These are phyloP conservation scores for Operophtera brumata DNA, from an alignment of 2,888 invertebrate genomes.

Conservation along the genomic window DNA sequence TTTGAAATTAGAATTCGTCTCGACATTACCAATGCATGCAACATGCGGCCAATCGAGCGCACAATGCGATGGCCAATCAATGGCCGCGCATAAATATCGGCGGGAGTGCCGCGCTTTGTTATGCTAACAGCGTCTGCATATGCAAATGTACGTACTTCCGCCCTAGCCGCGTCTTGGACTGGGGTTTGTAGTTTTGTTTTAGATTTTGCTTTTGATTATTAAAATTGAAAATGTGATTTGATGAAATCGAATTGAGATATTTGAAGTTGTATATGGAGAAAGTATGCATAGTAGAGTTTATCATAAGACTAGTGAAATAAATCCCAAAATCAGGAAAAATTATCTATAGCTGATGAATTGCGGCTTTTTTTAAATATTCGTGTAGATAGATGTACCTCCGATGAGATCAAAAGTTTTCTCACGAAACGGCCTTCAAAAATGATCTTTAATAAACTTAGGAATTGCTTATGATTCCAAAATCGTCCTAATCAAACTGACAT, in stretches of 20 bases:
- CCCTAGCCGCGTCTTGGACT: slow-evolving; percentile 47
- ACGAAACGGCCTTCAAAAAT: not conserved
- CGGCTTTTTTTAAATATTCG: not conserved
- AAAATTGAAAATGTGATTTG: not conserved
- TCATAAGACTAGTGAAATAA: not conserved
- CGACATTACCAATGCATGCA: slow-evolving; percentile 25
- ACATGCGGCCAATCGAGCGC: slow-evolving; percentile 33
- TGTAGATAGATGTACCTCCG: too few relatives aligned
- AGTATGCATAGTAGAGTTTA: not conserved
- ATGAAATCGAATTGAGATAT: not conserved
- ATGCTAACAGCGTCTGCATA: slow-evolving; percentile 62
- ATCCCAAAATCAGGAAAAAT: not conserved
- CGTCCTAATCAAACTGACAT: slow-evolving; percentile 25
- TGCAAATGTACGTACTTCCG: slow-evolving; percentile 60
- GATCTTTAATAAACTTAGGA: not conserved
- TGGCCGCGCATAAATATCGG: slow-evolving; percentile 60
- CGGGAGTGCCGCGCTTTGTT: slow-evolving; percentile 51
- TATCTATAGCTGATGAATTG: not conserved
- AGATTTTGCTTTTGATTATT: not conserved
- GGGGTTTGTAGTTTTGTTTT: slow-evolving; percentile 25
- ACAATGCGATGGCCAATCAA: slow-evolving; percentile 44
- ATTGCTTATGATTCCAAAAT: slow-evolving; percentile 11
- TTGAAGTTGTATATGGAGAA: not conserved
- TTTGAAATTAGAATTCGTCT: slow-evolving; percentile 24
- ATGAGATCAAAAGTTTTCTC: not conserved